A percentile compares a stretch with the other conserved stretches of the same genome.
Conservation (phyloP, 2,797 vertebrate genomes). For the Pipistrellus nathusii region DNA sequence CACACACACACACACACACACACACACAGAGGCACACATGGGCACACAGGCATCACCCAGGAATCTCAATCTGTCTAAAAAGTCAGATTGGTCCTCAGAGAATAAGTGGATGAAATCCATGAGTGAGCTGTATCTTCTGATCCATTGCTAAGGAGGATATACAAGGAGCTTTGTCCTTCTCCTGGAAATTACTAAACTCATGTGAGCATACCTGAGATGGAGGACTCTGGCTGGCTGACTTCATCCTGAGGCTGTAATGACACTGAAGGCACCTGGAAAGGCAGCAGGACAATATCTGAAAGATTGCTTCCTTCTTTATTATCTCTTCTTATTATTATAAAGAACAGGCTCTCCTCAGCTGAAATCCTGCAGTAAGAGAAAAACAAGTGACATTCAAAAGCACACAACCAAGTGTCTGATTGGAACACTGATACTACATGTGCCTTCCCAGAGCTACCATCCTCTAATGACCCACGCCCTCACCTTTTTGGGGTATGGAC, state of each 20-base stretch:
- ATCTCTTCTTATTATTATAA: constrained; percentile 33
- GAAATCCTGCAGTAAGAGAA: constrained; percentile 74
- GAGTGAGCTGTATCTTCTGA: neutral
- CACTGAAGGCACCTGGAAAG: neutral
- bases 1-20: too few relatives aligned
- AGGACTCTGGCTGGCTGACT: neutral
- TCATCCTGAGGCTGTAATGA: neutral
- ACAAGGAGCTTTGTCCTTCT: neutral
- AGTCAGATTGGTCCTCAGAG: neutral
- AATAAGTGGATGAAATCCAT: neutral
- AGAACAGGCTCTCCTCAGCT: constrained; percentile 74
- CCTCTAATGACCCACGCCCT: constrained; percentile 76
- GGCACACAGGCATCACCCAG: too few relatives aligned
- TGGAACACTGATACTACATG: constrained; percentile 76
- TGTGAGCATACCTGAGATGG: neutral
- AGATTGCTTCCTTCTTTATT: neutral
- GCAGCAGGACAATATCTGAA: neutral
- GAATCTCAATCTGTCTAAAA: neutral
- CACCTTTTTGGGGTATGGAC: constrained; percentile 58
- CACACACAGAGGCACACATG: too few relatives aligned
- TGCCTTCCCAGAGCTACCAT: constrained; percentile 65
- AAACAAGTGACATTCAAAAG: constrained; percentile 79
- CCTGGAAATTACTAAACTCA: neutral
- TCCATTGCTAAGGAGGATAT: neutral
- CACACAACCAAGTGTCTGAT: constrained; percentile 82